A percentile compares a stretch with the other conserved stretches of the same genome.
phyloP scores from a whole-genome alignment of 2,797 vertebrate species.

The Cossypha dichroa region DNA sequence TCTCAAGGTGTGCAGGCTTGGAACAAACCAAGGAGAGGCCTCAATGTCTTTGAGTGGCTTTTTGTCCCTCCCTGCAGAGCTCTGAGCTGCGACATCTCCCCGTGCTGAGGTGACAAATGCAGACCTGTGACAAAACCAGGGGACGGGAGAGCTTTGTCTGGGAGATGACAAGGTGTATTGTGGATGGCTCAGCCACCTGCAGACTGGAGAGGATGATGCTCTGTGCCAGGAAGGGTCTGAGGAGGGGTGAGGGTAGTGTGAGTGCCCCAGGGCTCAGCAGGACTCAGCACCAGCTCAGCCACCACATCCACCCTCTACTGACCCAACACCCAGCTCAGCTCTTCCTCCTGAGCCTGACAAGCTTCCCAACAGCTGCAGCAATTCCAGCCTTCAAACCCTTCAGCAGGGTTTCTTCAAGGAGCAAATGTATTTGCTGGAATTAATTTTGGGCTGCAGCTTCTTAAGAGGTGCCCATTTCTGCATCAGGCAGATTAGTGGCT shows the following conservation, averaged over 20 bases:
- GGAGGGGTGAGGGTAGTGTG: background rate
- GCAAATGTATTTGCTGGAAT: background rate
- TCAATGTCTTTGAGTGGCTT: background rate
- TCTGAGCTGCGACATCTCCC: fast-evolving
- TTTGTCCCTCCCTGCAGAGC: background rate
- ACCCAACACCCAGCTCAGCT: background rate
- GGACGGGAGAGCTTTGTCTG: background rate
- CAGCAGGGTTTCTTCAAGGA: background rate
- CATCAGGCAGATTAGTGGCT: slow-evolving; percentile 8
- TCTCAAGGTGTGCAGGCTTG: background rate
- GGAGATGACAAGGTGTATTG: fast-evolving
- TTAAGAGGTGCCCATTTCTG: background rate
- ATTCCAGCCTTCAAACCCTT: background rate
- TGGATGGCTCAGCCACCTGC: background rate
- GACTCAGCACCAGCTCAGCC: fast-evolving
- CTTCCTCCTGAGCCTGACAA: background rate
- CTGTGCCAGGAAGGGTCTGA: background rate
- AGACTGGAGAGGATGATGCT: background rate
- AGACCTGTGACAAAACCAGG: fast-evolving
- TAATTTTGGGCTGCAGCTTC: slow-evolving; percentile 8
- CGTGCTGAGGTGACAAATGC: fast-evolving
- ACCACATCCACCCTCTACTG: fast-evolving
- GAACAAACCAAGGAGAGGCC: background rate
- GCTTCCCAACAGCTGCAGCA: background rate
- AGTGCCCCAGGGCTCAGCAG: background rate